Base-by-base conservation (phyloP, 2,797 vertebrate species). In the Gymnodraco acuticeps region DNA sequence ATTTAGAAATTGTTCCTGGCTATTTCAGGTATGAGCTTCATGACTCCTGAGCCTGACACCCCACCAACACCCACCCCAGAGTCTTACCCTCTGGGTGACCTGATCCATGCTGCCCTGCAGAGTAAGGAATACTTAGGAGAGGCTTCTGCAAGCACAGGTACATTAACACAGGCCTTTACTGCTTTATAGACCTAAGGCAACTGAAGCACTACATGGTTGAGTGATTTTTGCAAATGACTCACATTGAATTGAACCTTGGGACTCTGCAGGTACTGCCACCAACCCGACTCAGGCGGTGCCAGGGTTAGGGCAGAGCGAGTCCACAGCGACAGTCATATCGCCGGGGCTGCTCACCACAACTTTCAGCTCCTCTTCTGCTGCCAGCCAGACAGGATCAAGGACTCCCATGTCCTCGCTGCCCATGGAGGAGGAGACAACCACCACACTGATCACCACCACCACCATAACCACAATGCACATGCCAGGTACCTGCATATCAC, bases 381-480 rank as follows among this genome's bases (percentile, higher is more conserved):
- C 84, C 70, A 59, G 92, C 63, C 93, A 92, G 43, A 75, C 71
- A 3, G 88, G 91, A 55, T 81, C 84, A 1, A 93, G 92, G 73
- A 89, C 78, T 46, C 78, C 80, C 17, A 90, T 95, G 85, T 93
- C 94, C 20, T 92, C 94, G 3, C 81, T 95, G 6, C 91, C 95
- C 54, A 80, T 93, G 0, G 96, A 96, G 77, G 97, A 98, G 77
- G 97, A 97, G 92, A 98, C 97, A 2, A 98, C 97, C 2, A 98
- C 97, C 17, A 97, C 97, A 31, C 92, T 97, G 80, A 98, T 98
- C 84, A 98, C 97, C 53, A 98, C 97, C 0, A 98, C 97, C 4
- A 98, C 97, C 38, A 96, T 98, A 81, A 98, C 97, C 50, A 98
- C 97, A 0, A 97, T 98, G 88, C 96, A 97, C 81, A 94, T 95